A percentile compares a stretch with the other conserved stretches of the same genome.
Evolutionary conservation across 2,888 invertebrate genomes (phyloP).

Genomic region (Iphiclides podalirius): DNA sequence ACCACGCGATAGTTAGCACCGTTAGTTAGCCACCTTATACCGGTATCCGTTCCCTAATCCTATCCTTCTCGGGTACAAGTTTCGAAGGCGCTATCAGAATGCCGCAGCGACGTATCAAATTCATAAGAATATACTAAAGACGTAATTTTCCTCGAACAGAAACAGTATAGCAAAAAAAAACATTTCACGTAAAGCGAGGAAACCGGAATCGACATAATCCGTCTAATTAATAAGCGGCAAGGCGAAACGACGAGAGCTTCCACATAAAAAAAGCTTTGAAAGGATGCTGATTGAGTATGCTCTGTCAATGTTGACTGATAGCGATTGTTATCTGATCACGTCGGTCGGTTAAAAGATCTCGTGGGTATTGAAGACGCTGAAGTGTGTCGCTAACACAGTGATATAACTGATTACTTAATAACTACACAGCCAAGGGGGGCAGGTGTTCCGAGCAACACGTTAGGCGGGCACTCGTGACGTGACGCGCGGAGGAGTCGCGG

Average conservation of each 20-base stretch:
- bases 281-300: background rate
- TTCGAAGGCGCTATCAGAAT: too few relatives aligned
- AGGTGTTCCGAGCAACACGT: constrained; percentile 12
- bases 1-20: background rate
- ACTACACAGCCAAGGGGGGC: background rate
- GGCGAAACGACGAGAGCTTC: constrained; percentile 5
- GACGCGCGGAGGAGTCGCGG: constrained; percentile 27
- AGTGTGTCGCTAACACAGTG: constrained; percentile 2
- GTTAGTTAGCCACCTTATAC: background rate
- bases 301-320: background rate
- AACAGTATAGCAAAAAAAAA: too few relatives aligned
- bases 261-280: constrained; percentile 1
- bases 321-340: background rate
- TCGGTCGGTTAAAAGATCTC: too few relatives aligned
- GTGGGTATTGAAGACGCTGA: background rate
- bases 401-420: constrained; percentile 15
- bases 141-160: too few relatives aligned
- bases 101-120: too few relatives aligned
- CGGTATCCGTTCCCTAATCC: background rate
- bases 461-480: constrained; percentile 30
- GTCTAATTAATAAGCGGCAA: background rate
- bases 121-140: too few relatives aligned
- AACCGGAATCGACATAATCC: constrained; percentile 1
- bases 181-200: too few relatives aligned
- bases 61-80: too few relatives aligned